A percentile compares a stretch with the other conserved stretches of the same genome.
Conservation (phyloP, 2,113 vertebrate genomes). For the Chrysochloris asiatica region DNA sequence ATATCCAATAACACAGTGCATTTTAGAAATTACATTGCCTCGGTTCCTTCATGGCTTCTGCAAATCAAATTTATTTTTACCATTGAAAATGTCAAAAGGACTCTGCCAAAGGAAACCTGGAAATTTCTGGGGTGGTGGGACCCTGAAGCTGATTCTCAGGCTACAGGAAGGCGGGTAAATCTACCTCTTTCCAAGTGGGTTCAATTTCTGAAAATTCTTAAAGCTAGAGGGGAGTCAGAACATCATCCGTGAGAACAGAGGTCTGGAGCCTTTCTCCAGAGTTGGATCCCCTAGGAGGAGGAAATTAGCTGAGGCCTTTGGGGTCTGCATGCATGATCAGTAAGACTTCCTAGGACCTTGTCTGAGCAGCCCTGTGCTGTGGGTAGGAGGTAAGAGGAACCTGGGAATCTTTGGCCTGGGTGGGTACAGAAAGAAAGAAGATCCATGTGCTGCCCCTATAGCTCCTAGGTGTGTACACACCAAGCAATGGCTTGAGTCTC, state of each 20-base stretch:
- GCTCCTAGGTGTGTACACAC: not conserved
- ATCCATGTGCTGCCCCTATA: not conserved
- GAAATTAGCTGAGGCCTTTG: not conserved
- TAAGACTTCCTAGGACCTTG: not conserved
- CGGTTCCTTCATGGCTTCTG: slow-evolving; percentile 77
- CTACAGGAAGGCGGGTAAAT: too few relatives aligned
- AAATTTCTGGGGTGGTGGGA: not conserved
- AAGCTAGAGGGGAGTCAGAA: not conserved
- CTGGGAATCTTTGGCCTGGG: not conserved
- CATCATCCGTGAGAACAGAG: rapidly evolving
- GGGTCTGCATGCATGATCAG: not conserved
- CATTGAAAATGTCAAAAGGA: slow-evolving; percentile 78
- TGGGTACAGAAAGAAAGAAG: not conserved
- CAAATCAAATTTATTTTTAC: slow-evolving; percentile 83
- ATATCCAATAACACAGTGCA: slow-evolving; percentile 74
- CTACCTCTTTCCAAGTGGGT: not conserved
- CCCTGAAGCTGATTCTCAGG: not conserved
- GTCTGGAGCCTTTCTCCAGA: not conserved
- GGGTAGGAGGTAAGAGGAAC: too few relatives aligned
- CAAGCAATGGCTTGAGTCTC: not conserved
- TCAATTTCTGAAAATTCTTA: not conserved
- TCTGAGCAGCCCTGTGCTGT: not conserved
- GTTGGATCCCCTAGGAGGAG: rapidly evolving
- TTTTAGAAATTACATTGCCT: slow-evolving; percentile 79
- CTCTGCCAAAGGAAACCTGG: slow-evolving; percentile 52